These are phyloP conservation scores for Patiria miniata DNA, from an alignment of 35 echinoderm and acorn worm genomes.

Conservation along the genomic window DNA sequence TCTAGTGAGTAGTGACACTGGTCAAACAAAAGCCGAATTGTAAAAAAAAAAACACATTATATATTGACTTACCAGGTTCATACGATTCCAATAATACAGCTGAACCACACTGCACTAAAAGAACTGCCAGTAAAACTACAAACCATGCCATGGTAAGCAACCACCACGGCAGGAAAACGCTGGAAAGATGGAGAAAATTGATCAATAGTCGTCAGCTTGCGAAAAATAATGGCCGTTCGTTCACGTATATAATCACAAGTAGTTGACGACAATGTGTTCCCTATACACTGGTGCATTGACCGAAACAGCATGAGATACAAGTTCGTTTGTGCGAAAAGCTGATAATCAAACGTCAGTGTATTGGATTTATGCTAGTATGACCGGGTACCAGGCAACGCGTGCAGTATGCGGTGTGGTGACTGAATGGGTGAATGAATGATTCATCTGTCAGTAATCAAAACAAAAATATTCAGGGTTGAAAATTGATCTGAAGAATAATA, in stretches of 20 bases:
- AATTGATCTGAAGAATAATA: no score
- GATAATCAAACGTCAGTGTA: no score
- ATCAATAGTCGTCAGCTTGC: not conserved
- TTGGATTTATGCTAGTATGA: not conserved
- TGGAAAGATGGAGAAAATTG: not conserved
- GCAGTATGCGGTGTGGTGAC: not conserved
- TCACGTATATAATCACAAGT: not conserved
- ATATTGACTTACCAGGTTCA: not conserved
- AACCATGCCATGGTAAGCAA: constrained; percentile 2
- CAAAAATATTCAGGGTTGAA: no score
- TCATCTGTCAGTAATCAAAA: no score
- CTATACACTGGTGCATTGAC: not conserved
- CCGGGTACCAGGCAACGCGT: not conserved
- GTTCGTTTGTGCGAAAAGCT: not conserved
- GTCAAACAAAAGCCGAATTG: no score
- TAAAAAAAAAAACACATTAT: not conserved
- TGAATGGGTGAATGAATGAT: no score
- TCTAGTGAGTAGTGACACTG: no score
- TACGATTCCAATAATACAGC: not conserved
- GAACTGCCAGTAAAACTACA: not conserved
- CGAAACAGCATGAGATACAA: not conserved
- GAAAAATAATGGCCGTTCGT: constrained; percentile 17
- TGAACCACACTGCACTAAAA: not conserved
- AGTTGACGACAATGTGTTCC: not conserved
- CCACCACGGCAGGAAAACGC: not conserved